These are phyloP conservation scores for Parus major DNA, from an alignment of 2,113 vertebrate species.

Conservation along the genomic window DNA sequence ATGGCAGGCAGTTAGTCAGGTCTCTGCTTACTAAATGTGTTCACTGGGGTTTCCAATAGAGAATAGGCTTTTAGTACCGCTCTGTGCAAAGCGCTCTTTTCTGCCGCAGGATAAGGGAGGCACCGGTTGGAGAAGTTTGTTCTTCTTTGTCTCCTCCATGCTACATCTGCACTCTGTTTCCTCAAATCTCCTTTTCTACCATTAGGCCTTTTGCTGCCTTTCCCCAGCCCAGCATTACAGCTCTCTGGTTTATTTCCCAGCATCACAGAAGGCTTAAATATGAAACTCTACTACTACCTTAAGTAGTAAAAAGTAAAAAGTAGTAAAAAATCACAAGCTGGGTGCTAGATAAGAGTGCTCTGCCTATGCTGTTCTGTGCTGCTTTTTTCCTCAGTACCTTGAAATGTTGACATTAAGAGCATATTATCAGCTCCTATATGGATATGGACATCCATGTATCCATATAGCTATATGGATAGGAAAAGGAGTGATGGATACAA, in stretches of 20 bases:
- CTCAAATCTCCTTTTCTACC: neutral
- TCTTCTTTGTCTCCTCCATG: neutral
- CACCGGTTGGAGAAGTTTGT: neutral
- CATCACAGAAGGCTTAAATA: neutral
- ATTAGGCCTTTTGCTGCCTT: neutral
- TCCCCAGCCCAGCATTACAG: neutral
- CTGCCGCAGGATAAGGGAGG: neutral
- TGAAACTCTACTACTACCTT: neutral
- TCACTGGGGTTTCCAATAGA: neutral
- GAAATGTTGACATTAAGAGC: neutral
- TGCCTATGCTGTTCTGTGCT: neutral
- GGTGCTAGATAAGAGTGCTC: neutral
- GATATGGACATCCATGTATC: too few species aligned
- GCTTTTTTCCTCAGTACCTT: neutral
- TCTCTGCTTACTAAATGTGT: neutral
- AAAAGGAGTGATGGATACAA: neutral
- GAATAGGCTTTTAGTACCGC: neutral
- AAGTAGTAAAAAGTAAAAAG: neutral
- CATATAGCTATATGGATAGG: neutral
- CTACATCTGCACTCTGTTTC: neutral
- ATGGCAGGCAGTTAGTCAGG: neutral
- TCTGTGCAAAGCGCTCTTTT: accelerated
- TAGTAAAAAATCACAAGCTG: neutral
- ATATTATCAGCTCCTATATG: neutral
- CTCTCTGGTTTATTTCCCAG: neutral